phyloP scores from a whole-genome alignment of 2,113 vertebrate genomes.

The Panurus biarmicus region DNA sequence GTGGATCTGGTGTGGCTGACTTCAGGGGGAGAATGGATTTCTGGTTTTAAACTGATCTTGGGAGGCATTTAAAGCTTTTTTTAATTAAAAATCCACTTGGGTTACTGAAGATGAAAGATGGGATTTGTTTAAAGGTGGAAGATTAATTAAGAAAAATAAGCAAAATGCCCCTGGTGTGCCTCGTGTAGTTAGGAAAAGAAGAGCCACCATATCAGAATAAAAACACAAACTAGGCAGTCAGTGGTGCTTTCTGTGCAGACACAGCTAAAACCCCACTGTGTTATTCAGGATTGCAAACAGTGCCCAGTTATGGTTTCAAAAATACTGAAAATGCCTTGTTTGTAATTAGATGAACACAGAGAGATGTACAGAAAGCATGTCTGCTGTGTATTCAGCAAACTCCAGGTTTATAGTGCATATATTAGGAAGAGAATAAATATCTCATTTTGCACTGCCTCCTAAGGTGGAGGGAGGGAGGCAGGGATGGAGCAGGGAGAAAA shows the following conservation, averaged over 20 bases:
- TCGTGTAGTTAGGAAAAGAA: neutral
- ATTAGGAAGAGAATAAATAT: neutral
- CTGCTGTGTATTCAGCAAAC: neutral
- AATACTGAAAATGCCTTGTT: neutral
- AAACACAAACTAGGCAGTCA: neutral
- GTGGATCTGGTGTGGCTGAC: neutral
- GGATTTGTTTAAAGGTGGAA: neutral
- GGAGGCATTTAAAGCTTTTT: neutral
- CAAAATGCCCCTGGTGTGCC: neutral
- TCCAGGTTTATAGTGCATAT: neutral
- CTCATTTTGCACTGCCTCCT: slow-evolving; percentile 46
- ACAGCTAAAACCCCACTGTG: neutral
- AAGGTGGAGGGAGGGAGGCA: slow-evolving; percentile 45
- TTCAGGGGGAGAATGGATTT: neutral
- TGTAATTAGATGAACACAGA: neutral
- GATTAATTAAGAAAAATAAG: neutral
- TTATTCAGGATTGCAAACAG: neutral
- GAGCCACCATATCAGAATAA: slow-evolving; percentile 30
- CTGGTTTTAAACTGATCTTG: neutral
- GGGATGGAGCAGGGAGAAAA: slow-evolving; percentile 51
- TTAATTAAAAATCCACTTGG: neutral
- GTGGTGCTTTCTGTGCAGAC: neutral
- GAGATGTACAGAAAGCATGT: neutral
- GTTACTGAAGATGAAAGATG: neutral
- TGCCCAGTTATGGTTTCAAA: neutral